Conservation (phyloP, 2,797 vertebrate genomes). For the Corythornis leucogaster region DNA sequence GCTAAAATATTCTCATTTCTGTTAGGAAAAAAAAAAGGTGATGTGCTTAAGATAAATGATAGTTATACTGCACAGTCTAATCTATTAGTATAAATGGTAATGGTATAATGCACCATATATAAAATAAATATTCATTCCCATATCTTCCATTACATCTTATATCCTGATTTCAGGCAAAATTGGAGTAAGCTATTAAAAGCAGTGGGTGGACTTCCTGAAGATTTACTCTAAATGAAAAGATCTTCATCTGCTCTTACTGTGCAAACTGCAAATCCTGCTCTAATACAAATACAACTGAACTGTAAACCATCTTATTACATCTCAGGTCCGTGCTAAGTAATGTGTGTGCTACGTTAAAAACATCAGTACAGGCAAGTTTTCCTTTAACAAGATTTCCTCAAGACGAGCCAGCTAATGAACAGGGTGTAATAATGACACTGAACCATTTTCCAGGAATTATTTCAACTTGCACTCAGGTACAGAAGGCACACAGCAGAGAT, state of each 20-base stretch:
- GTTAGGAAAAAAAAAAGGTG: neutral
- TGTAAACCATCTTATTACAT: neutral
- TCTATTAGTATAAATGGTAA: neutral
- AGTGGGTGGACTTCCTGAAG: neutral
- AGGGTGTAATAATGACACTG: neutral
- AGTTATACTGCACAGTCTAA: neutral
- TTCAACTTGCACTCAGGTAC: neutral
- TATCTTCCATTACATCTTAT: neutral
- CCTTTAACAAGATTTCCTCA: neutral
- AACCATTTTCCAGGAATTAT: neutral
- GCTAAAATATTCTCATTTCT: neutral
- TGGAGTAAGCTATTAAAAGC: conserved; percentile 13
- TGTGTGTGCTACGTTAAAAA: neutral
- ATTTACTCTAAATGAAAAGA: conserved; percentile 10
- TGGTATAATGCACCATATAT: neutral
- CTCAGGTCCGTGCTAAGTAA: neutral
- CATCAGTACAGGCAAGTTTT: neutral
- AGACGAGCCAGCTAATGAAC: neutral
- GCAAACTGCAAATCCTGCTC: neutral
- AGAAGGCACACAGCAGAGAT: neutral
- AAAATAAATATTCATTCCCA: neutral
- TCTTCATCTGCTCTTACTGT: neutral
- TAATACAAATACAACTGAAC: neutral
- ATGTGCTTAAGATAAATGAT: neutral
- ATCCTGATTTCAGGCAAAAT: conserved; percentile 34